Conservation (phyloP, 2,113 vertebrate genomes). For the Nansenia antarctica region DNA sequence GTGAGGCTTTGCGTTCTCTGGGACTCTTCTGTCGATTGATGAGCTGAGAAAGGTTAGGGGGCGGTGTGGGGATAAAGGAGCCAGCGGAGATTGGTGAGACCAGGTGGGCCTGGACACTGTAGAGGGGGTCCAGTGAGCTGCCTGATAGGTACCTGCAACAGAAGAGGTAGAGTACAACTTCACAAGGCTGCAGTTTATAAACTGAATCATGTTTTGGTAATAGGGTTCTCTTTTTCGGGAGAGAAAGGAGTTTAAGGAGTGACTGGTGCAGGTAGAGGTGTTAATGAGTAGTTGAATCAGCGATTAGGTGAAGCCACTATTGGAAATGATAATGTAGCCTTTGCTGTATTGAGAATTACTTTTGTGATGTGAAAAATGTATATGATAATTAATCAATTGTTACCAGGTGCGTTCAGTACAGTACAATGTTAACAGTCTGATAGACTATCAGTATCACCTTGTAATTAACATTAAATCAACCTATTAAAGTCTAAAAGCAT, state of each 20-base stretch:
- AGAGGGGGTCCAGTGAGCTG: slow-evolving; percentile 65
- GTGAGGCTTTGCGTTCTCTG: slow-evolving; percentile 76
- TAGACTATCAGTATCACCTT: no score
- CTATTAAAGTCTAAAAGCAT: no score
- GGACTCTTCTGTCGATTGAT: slow-evolving; percentile 79
- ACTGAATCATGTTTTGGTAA: background rate
- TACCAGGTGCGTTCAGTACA: no score
- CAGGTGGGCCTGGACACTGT: slow-evolving; percentile 54
- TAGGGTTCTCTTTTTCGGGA: background rate
- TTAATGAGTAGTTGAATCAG: background rate
- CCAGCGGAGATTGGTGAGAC: slow-evolving; percentile 48
- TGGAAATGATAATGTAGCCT: background rate
- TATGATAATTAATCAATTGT: no score
- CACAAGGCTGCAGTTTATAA: background rate
- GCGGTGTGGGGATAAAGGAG: slow-evolving; percentile 79
- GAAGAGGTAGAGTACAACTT: slow-evolving; percentile 61
- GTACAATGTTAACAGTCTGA: no score
- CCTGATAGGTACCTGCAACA: slow-evolving; percentile 85
- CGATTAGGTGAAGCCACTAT: background rate
- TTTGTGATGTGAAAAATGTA: no score
- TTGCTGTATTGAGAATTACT: no score
- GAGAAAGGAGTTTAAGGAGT: background rate
- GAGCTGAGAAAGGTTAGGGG: slow-evolving; percentile 85
- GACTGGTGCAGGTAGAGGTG: background rate
- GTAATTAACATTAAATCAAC: no score